Conservation (phyloP, 2,888 invertebrate species). For the Galerucella nymphaeae region DNA sequence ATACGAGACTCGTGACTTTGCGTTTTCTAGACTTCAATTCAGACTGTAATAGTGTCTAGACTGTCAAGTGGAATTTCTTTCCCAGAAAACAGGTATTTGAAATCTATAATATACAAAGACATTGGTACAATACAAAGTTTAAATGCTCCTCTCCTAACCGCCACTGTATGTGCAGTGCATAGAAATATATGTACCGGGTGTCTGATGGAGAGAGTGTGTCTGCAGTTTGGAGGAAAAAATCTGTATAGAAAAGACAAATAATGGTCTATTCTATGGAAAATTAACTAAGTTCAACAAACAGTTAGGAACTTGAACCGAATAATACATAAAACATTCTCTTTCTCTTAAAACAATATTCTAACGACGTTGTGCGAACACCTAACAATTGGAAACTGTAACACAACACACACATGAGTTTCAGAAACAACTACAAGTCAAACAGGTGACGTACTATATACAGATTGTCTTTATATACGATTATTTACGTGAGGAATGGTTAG, state of each 20-base stretch:
- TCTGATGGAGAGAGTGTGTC: no score
- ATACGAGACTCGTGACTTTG: constrained; percentile 20
- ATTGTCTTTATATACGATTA: not conserved
- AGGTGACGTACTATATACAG: not conserved
- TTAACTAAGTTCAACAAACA: not conserved
- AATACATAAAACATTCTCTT: not conserved
- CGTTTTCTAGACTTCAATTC: constrained; percentile 24
- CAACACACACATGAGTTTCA: not conserved
- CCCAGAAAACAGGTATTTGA: constrained; percentile 15
- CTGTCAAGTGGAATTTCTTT: constrained; percentile 25
- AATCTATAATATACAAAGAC: constrained; percentile 17
- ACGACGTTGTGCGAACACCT: not conserved
- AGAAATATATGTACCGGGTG: not conserved
- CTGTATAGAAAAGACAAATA: no score
- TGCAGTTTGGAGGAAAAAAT: no score
- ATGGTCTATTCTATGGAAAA: no score
- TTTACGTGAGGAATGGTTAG: no score
- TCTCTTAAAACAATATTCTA: not conserved
- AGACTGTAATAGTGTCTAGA: constrained; percentile 30
- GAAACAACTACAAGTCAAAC: not conserved
- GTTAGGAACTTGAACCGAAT: not conserved
- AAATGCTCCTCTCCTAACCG: not conserved
- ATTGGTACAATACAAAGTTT: not conserved
- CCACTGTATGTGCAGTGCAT: not conserved
- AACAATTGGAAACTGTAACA: not conserved